Base-by-base conservation (phyloP, 2,113 vertebrate species). In the Hemichromis elongatus region DNA sequence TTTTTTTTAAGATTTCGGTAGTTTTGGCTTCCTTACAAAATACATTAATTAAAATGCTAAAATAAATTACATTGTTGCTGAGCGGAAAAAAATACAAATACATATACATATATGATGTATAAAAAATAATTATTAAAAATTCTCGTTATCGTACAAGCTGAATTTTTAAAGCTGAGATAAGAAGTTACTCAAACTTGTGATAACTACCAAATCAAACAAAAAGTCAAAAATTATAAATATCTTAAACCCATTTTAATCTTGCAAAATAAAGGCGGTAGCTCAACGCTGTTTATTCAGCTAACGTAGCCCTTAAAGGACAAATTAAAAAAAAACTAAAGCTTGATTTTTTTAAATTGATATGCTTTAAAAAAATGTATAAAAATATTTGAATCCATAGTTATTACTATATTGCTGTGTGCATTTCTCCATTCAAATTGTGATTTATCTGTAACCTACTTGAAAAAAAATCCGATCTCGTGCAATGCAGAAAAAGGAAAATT, bases 401-500 rank as follows among this genome's bases (percentile, higher is more conserved):
- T 79, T 61, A 30, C 30, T 75, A 50, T 50, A 50, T 50, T 50
- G 45, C 14, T 53, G 3, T 7, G 42, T 75, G 10, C 42, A 50
- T 75, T 50, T 75, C 16, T n/a, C 42, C 4, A 5, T 30, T 73
- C 0, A n/a, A 7, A 10, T 79, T 63, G 21, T 2, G 55, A 30
- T 86, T 26, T 13, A 40, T 79, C 56, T 45, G 52, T 21, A 40
- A 5, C 7, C 10, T 21, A 7, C 28, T n/a, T 16, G n/a, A 12
- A 53, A 80, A 80, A 4, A 57, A 88, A 83, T 33, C 4, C 26
- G n/a, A 66, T 57, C 70, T 54, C 4, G 18, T 61, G 8, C 52
- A n/a, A 21, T 40, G 24, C 35, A 81, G 42, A 50, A 30, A 19
- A 56, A 68, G 73, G 59, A 1, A 30, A 6, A 63, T 28, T 57